Evolutionary conservation across 2,888 invertebrate species (phyloP), one percentile per base, ranked within the genome.

Genomic region (Phragmatobia fuliginosa): DNA sequence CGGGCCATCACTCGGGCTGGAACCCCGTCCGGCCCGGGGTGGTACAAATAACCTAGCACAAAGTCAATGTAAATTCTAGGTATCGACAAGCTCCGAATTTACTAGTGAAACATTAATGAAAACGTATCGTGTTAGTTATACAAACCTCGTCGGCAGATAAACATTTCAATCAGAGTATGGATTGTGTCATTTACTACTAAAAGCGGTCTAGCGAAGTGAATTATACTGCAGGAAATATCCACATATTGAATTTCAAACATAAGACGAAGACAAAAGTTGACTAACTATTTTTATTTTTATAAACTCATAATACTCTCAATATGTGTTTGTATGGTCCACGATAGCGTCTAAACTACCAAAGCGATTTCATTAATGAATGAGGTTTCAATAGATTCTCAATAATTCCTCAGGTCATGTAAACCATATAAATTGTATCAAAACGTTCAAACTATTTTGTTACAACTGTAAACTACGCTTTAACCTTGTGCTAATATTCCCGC

Each of bases 121-220:
- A 79, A 70, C 77, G 85, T 82, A 85, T 83, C n/a, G n/a, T n/a
- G 83, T 83, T 87, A 83, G 82, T 83, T 82, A 83, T 75, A 80
- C 81, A 76, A 82, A 76, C 79, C 73, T 78, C 74, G 77, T 73
- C 28, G 21, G 81, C 75, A 82, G 75, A 83, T 82, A 85, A 85
- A 87, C 87, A 85, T 85, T 88, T 88, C 83, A 87, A 87, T 87
- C 87, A 84, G 81, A 79, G 77, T 83, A 82, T 85, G 77, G 84
- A 83, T 80, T 84, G 80, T 82, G 84, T 84, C 87, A 83, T 86
- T 85, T 82, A 80, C 81, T 77, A 69, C 63, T 67, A 61, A 28
- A 62, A 16, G 36, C 58, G 49, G 61, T 61, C 25, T 6, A 70
- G 36, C 36, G 49, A 58, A 49, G n/a, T 25, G 10, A 58, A 18